A percentile compares a stretch with the other conserved stretches of the same genome.
Evolutionary conservation across 2,113 vertebrate genomes (phyloP).

Genomic region (Protobothrops mucrosquamatus): DNA sequence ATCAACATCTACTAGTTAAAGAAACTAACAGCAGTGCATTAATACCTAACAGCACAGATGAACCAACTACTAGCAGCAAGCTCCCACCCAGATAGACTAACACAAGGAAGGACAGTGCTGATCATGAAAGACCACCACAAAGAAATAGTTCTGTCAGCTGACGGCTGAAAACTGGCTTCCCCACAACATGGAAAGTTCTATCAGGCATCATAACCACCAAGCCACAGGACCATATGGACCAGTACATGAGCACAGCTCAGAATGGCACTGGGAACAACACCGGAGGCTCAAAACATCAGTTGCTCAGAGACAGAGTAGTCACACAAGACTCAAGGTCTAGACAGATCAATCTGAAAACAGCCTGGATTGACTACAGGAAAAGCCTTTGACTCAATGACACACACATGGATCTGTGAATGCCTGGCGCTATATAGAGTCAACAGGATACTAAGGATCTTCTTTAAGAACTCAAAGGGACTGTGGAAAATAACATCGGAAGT

Average conservation of each 20-base stretch:
- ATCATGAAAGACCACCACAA: background rate
- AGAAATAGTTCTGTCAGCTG: background rate
- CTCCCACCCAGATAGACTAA: background rate
- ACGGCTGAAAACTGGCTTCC: background rate
- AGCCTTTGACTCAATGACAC: background rate
- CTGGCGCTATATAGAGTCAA: too few species aligned
- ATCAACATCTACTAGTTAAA: background rate
- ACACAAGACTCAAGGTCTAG: background rate
- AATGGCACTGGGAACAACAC: background rate
- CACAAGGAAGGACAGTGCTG: background rate
- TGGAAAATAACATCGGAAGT: too few species aligned
- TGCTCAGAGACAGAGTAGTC: background rate
- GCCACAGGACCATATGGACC: background rate
- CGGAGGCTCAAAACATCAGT: background rate
- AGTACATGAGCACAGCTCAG: background rate
- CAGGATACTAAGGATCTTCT: too few species aligned
- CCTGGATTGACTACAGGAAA: background rate
- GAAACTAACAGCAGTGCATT: background rate
- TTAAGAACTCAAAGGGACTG: too few species aligned
- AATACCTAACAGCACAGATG: background rate
- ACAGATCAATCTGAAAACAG: background rate
- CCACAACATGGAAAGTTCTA: background rate
- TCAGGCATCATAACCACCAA: background rate
- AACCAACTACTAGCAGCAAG: background rate
- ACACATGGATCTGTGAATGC: too few species aligned